Conservation (phyloP, 2,113 vertebrate species). For the Pachycephala philippinensis region DNA sequence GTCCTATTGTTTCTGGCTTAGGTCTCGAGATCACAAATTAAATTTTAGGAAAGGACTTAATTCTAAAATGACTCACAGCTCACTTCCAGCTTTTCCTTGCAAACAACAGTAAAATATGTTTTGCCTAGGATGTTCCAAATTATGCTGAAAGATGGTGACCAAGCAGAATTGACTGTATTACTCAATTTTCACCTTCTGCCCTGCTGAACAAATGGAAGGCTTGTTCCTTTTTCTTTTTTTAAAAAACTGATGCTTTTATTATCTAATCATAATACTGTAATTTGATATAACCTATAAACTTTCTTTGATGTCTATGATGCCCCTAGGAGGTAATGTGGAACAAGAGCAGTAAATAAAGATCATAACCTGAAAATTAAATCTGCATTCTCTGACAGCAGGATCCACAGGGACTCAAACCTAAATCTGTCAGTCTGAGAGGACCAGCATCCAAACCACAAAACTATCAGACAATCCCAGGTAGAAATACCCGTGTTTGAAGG, state of each 20-base stretch:
- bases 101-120: not conserved
- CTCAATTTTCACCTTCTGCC: not conserved
- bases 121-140: not conserved
- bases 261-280: not conserved
- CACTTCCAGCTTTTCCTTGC: not conserved
- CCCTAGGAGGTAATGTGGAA: not conserved
- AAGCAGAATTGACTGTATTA: not conserved
- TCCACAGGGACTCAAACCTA: not conserved
- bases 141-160: not conserved
- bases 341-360: conserved; percentile 18
- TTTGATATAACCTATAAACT: not conserved
- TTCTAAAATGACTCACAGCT: not conserved
- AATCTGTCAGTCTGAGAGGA: not conserved
- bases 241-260: not conserved
- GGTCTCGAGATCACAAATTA: not conserved
- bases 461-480: not conserved
- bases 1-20: not conserved
- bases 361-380: not conserved
- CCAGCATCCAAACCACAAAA: not conserved
- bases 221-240: not conserved
- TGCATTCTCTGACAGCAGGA: not conserved
- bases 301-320: not conserved
- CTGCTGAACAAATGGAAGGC: not conserved
- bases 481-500: not conserved
- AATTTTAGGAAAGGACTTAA: not conserved